Evolutionary conservation across 2,113 vertebrate genomes (phyloP).

Genomic region (Leuciscus idus): DNA sequence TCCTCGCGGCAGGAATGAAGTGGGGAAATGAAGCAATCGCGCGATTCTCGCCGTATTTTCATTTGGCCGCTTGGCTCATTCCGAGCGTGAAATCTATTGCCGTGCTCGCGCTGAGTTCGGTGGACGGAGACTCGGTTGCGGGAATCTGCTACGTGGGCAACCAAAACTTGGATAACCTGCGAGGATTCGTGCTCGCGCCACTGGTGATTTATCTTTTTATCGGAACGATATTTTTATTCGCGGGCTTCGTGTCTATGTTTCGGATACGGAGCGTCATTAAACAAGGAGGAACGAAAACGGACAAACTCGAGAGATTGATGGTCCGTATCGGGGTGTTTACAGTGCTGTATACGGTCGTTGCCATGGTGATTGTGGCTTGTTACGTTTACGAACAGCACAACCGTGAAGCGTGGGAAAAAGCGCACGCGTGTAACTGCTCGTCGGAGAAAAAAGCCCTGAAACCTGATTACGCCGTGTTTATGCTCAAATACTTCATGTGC

Average conservation of each 20-base stretch:
- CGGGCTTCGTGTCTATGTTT: slow-evolving; percentile 92
- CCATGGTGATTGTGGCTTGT: slow-evolving; percentile 90
- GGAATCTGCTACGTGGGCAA: slow-evolving; percentile 96
- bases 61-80: slow-evolving; percentile 93
- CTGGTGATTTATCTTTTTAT: slow-evolving; percentile 93
- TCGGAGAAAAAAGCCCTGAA: slow-evolving; percentile 58
- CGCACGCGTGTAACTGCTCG: slow-evolving; percentile 88
- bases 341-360: slow-evolving; percentile 90
- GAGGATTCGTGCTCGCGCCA: slow-evolving; percentile 91
- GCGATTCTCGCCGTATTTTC: slow-evolving; percentile 91
- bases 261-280: slow-evolving; percentile 92
- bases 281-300: slow-evolving; percentile 91
- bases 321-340: slow-evolving; percentile 92
- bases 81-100: slow-evolving; percentile 92
- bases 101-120: slow-evolving; percentile 88
- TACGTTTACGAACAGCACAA: slow-evolving; percentile 97
- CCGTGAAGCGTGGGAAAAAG: slow-evolving; percentile 88
- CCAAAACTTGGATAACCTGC: slow-evolving; percentile 89
- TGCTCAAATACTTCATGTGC: slow-evolving; percentile 99
- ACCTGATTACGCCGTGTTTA: slow-evolving; percentile 96
- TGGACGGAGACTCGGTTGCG: slow-evolving; percentile 91
- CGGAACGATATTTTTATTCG: slow-evolving; percentile 92
- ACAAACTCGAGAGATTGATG: slow-evolving; percentile 95
- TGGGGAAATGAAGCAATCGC: slow-evolving; percentile 92
- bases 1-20: slow-evolving; percentile 89